These are phyloP conservation scores for Achroia grisella DNA, from an alignment of 1,140 invertebrate genomes.

Conservation along the genomic window DNA sequence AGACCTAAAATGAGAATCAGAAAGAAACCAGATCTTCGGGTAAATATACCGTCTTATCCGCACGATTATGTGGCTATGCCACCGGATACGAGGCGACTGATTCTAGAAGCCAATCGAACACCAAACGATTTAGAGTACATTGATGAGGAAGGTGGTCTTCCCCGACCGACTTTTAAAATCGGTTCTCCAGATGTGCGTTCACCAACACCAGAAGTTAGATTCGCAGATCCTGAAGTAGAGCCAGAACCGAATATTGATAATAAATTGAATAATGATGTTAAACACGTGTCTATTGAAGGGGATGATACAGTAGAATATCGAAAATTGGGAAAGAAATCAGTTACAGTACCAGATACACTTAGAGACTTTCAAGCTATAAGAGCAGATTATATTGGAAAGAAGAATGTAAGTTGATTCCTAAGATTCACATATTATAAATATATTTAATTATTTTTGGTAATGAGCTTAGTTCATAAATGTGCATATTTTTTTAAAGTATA, in stretches of 20 bases:
- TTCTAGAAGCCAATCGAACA: conserved; percentile 27
- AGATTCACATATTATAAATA: too few relatives aligned
- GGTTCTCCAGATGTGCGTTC: conserved; percentile 17
- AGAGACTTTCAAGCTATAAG: conserved; percentile 8
- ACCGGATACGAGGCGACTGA: conserved; percentile 25
- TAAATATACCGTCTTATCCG: conserved; percentile 52
- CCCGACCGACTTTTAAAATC: conserved; percentile 10
- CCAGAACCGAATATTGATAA: conserved; percentile 9
- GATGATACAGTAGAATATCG: conserved; percentile 26
- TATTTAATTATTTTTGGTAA: too few relatives aligned
- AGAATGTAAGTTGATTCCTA: too few relatives aligned
- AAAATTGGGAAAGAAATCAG: conserved; percentile 11
- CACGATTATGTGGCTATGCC: conserved; percentile 61
- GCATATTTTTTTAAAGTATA: too few relatives aligned
- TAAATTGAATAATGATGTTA: conserved; percentile 4
- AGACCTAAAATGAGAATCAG: conserved; percentile 43
- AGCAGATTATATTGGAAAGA: too few relatives aligned
- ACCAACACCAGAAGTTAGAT: conserved; percentile 42
- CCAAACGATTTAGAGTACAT: conserved; percentile 35
- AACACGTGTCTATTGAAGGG: not conserved
- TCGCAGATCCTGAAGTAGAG: conserved; percentile 18
- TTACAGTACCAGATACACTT: conserved; percentile 17
- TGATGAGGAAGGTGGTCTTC: conserved; percentile 26
- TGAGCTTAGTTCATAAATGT: too few relatives aligned
- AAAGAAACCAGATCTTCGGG: conserved; percentile 51